phyloP scores from a whole-genome alignment of 2,113 vertebrate genomes.

The Turnix velox region DNA sequence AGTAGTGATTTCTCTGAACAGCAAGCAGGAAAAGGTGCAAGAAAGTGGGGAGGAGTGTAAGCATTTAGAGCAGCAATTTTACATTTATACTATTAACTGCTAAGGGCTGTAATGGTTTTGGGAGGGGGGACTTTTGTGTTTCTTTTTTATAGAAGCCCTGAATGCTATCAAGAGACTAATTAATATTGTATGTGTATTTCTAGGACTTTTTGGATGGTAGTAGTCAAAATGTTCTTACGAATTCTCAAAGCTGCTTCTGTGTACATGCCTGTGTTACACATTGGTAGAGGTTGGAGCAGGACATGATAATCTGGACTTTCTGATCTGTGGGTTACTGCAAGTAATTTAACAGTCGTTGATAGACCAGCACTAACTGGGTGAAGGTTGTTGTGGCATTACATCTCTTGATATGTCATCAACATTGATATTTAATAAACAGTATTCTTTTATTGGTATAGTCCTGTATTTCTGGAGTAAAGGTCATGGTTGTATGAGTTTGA shows the following conservation, averaged over 20 bases:
- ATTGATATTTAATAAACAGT: not conserved
- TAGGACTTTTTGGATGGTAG: not conserved
- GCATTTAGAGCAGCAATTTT: not conserved
- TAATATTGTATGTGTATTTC: not conserved
- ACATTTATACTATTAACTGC: not conserved
- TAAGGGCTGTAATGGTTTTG: not conserved
- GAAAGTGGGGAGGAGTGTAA: not conserved
- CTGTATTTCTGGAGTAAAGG: not conserved
- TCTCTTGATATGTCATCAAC: not conserved
- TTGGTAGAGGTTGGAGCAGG: not conserved
- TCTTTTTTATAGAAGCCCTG: not conserved
- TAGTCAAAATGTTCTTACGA: not conserved
- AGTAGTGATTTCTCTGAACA: not conserved
- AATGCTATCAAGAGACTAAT: not conserved
- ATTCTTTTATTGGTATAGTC: not conserved
- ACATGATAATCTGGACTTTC: not conserved
- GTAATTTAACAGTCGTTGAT: fast-evolving
- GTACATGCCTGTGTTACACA: not conserved
- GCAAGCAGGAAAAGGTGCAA: not conserved
- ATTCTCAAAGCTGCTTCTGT: not conserved
- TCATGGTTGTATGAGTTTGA: not conserved
- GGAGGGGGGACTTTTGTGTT: not conserved
- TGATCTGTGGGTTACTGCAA: not conserved
- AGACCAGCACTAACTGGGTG: not conserved
- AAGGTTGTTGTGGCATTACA: not conserved